Base-by-base conservation (phyloP, 2,797 vertebrate genomes). In the Chromis chromis region DNA sequence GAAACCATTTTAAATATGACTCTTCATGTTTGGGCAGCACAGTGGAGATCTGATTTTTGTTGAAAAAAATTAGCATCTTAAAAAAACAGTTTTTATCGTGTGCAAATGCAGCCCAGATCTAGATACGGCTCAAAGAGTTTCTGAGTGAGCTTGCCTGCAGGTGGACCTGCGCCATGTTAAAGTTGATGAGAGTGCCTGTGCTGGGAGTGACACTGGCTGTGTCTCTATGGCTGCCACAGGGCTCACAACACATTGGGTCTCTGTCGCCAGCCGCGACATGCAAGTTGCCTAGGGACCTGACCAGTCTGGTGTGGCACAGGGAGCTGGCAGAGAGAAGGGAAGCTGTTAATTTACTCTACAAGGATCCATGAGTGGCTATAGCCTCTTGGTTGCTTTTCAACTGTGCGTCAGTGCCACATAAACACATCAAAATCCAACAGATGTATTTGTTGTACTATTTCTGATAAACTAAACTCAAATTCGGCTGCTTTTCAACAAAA, bases 231-330 rank as follows among this genome's bases (percentile, higher is more conserved):
- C 84, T 87, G 86, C 82, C 84, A 69, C 88, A 89, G 59, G 92
- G 88, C 83, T 92, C 93, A 90, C 83, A 91, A 83, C 88, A 88
- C 86, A 88, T 83, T 46, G 74, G 73, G 46, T 93, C 92, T 78
- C 89, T 89, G 85, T 92, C 91, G 81, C 83, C 91, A 88, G 90
- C 85, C 89, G 91, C 76, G 89, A 95, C 92, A 92, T 94, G 85
- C 91, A 95, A 92, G 93, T 91, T 94, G 76, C 93, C 92, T 89
- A 95, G 92, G 66, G 95, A 95, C 72, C 89, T 91, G 86, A 92
- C 94, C 87, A 94, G 88, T 81, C 94, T 91, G 86, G 89, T 90
- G 83, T 92, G 91, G 90, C 90, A 91, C 83, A 93, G 89, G 72
- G 91, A 92, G 91, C 94, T 96, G 93, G 83, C 83, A 90, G 90